Conservation (phyloP, 2,888 invertebrate genomes). For the Drosophila villosipedis region DNA sequence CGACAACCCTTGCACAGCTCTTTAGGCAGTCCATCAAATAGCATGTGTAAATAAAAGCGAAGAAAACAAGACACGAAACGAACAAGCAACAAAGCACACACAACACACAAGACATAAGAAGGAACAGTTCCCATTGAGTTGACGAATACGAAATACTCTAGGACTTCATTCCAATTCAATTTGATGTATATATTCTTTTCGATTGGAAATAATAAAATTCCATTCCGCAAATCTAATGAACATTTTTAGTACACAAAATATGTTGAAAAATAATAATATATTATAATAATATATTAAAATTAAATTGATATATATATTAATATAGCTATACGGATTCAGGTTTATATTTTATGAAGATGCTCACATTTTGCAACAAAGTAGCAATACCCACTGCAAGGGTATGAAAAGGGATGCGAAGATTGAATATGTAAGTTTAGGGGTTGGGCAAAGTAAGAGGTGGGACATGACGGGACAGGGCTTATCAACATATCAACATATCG, state of each 20-base stretch:
- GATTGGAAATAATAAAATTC: not conserved
- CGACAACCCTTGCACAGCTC: conserved; percentile 37
- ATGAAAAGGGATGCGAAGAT: conserved; percentile 12
- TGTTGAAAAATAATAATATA: no score
- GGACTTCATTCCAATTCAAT: not conserved
- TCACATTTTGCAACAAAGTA: not conserved
- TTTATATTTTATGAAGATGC: not conserved
- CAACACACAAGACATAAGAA: not conserved
- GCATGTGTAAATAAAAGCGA: conserved; percentile 67
- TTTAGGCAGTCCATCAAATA: conserved; percentile 64
- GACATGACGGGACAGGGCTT: conserved; percentile 17
- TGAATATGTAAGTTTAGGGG: conserved; percentile 14
- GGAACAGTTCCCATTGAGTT: not conserved
- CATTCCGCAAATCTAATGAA: not conserved
- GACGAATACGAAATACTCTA: not conserved
- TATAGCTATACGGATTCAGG: not conserved
- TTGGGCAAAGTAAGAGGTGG: not conserved
- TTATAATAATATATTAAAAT: no score
- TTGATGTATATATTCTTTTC: not conserved
- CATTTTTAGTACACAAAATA: not conserved
- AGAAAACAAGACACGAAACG: conserved; percentile 35
- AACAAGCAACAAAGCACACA: conserved; percentile 40
- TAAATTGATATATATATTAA: no score
- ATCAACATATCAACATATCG: conserved; percentile 34
- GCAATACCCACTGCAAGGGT: not conserved